Evolutionary conservation across 2,113 vertebrate genomes (phyloP).

Genomic region (Calonectris borealis): DNA sequence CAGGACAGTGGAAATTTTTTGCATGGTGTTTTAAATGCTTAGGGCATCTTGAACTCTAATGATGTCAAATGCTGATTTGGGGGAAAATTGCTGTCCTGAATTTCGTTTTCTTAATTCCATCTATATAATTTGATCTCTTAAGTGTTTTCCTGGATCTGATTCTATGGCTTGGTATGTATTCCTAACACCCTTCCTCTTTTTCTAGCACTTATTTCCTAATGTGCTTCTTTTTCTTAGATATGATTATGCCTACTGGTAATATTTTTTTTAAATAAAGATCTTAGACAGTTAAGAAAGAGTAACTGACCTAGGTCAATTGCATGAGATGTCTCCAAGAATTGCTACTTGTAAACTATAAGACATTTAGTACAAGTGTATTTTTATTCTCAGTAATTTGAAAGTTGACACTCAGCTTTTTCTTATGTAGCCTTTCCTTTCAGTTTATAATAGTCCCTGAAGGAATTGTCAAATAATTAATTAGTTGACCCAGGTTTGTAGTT

Average conservation of each 20-base stretch:
- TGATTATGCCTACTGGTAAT: neutral
- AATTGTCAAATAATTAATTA: slow-evolving; percentile 92
- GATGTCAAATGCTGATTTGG: neutral
- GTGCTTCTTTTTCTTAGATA: neutral
- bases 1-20: neutral
- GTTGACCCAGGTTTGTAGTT: slow-evolving; percentile 85
- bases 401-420: slow-evolving; percentile 62
- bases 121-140: neutral
- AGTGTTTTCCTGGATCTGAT: neutral
- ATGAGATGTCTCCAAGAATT: neutral
- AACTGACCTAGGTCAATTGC: slow-evolving; percentile 29
- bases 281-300: slow-evolving; percentile 3
- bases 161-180: neutral
- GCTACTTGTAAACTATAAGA: slow-evolving; percentile 42
- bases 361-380: slow-evolving; percentile 61
- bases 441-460: slow-evolving; percentile 87
- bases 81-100: neutral
- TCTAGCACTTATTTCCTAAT: neutral
- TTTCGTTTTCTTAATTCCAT: neutral
- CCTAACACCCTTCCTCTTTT: neutral
- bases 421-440: slow-evolving; percentile 63
- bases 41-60: neutral
- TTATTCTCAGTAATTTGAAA: slow-evolving; percentile 70
- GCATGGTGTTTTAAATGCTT: neutral
- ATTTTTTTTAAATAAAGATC: neutral